Evolutionary conservation across 1,140 invertebrate species (phyloP).

Genomic region (Drosophila malerkotliana): DNA sequence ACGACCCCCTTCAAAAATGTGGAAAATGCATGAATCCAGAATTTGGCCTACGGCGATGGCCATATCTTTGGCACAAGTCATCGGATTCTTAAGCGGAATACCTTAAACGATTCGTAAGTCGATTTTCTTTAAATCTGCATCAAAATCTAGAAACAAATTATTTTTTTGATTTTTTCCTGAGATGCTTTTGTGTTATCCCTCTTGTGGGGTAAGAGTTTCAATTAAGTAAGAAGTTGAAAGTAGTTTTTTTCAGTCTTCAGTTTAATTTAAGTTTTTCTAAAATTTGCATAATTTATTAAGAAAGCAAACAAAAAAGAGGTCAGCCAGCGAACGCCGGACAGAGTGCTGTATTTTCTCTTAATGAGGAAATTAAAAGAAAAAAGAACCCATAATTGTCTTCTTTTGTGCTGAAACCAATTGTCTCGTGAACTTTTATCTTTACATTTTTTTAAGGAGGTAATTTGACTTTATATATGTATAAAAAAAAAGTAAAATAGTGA

Average conservation of each 20-base stretch:
- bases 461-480: no score
- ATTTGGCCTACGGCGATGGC: no score
- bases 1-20: no score
- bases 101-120: no score
- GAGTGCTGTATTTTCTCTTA: constrained; percentile 2
- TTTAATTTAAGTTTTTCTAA: constrained; percentile 4
- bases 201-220: neutral
- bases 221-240: neutral
- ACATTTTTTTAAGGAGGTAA: neutral
- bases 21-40: no score
- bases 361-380: constrained; percentile 41
- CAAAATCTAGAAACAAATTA: no score
- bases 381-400: neutral
- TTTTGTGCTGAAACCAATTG: constrained; percentile 6
- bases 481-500: no score
- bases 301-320: constrained; percentile 20
- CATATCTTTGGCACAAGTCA: no score
- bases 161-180: no score
- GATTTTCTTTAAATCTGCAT: no score
- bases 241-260: neutral
- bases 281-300: constrained; percentile 58
- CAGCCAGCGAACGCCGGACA: constrained; percentile 15
- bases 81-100: no score
- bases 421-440: constrained; percentile 19
- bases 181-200: no score